These are phyloP conservation scores for Sylvicola fuscatus DNA, from an alignment of 2,888 invertebrate species.

Conservation along the genomic window DNA sequence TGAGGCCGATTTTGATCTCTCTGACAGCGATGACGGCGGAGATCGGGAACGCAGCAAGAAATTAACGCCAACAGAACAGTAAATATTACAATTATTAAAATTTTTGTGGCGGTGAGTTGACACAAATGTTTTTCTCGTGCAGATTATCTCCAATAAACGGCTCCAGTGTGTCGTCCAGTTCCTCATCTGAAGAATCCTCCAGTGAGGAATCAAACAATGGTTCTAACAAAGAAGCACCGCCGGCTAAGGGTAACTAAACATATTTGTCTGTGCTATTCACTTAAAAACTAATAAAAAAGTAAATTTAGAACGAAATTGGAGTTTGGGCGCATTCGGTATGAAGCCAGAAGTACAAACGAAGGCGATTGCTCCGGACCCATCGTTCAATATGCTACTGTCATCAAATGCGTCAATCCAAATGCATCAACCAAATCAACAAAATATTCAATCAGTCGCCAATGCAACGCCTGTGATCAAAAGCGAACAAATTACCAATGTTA, in stretches of 20 bases:
- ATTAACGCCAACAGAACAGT: slow-evolving; percentile 22
- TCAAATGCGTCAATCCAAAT: too few species aligned
- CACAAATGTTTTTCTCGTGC: slow-evolving; percentile 9
- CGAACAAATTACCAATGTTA: slow-evolving; percentile 15
- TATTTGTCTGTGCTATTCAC: neutral
- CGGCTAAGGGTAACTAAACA: neutral
- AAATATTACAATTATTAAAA: too few species aligned
- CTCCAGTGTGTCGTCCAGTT: slow-evolving; percentile 30
- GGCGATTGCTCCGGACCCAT: too few species aligned
- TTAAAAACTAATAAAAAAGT: too few species aligned
- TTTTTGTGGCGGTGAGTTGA: neutral
- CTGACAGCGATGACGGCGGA: slow-evolving; percentile 60
- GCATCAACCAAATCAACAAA: slow-evolving; percentile 1
- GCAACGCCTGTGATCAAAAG: slow-evolving; percentile 8
- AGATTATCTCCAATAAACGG: slow-evolving; percentile 31
- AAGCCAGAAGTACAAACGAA: too few species aligned
- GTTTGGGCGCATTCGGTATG: too few species aligned
- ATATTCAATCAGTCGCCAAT: neutral
- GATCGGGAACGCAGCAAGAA: slow-evolving; percentile 12
- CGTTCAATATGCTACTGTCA: too few species aligned
- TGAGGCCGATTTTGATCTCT: slow-evolving; percentile 48
- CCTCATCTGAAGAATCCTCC: slow-evolving; percentile 23
- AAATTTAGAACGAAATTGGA: too few species aligned
- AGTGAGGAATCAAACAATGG: slow-evolving; percentile 17
- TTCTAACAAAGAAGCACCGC: slow-evolving; percentile 15